These are phyloP conservation scores for Pleuronectes platessa DNA, from an alignment of 2,113 vertebrate genomes.

Conservation along the genomic window DNA sequence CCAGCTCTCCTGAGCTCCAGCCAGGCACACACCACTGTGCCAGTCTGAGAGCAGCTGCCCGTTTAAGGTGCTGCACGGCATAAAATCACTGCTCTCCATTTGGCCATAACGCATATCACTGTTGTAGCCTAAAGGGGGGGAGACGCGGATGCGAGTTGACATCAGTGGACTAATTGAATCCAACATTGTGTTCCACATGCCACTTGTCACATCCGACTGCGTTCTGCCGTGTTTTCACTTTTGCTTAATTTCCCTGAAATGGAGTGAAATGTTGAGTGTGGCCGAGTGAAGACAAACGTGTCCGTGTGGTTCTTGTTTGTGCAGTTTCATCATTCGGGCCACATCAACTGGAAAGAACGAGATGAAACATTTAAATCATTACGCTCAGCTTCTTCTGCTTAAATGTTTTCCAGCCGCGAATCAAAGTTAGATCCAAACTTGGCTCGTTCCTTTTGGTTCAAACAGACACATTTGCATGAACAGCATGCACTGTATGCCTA, in stretches of 20 bases:
- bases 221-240: constrained; percentile 67
- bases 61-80: constrained; percentile 59
- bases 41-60: constrained; percentile 52
- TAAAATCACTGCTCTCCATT: constrained; percentile 57
- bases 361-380: constrained; percentile 34
- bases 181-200: constrained; percentile 73
- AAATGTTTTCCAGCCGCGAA: constrained; percentile 10
- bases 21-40: constrained; percentile 52
- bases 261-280: constrained; percentile 42
- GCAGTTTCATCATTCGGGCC: constrained; percentile 16
- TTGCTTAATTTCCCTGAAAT: constrained; percentile 62
- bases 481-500: constrained; percentile 19
- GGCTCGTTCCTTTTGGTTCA: background rate
- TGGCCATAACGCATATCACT: constrained; percentile 64
- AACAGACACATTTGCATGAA: constrained; percentile 18
- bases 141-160: constrained; percentile 26
- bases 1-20: constrained; percentile 37
- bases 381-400: background rate
- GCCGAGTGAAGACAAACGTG: constrained; percentile 30
- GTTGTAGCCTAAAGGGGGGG: constrained; percentile 1
- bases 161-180: constrained; percentile 74
- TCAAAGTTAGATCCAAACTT: constrained; percentile 28
- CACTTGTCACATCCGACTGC: constrained; percentile 58
- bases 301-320: constrained; percentile 10
- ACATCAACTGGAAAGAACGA: constrained; percentile 13